Base-by-base conservation (phyloP, 2,888 invertebrate species). In the Drosophila dives region DNA sequence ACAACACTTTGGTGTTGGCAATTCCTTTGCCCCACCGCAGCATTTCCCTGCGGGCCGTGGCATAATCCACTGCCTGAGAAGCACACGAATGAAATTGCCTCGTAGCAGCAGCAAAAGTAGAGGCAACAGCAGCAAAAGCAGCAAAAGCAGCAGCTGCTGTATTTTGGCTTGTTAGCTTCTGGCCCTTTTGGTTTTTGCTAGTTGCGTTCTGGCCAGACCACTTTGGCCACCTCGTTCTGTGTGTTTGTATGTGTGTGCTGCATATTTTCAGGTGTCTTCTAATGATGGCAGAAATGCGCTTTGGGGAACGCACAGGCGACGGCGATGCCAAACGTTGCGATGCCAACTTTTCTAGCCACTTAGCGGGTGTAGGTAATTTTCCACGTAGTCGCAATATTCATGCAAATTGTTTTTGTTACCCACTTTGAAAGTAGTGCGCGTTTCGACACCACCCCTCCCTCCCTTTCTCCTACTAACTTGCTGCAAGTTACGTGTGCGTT, bases 211-310 rank as follows among this genome's bases (percentile, higher is more conserved):
- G 55, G 76, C 51, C 77, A 68, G 67, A 55, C 53, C 72, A 78
- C 72, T 80, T 78, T 63, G 72, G 66, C 48, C 62, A 48, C 40
- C 56, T 59, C 51, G 56, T 65, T 71, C 8, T 70, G 26, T 73
- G 6, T 36, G 10, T 34, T 23, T n/a, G 33, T 50, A 2, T 20
- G 53, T 23, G 15, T 23, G 10, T 15, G 64, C 62, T 77, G 83
- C 79, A 79, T 76, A 80, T 62, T 83, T 83, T 66, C 73, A 72
- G 85, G 80, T 78, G 75, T 69, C 78, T 73, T 81, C 86, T 85
- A 86, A 82, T 86, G 88, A 86, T 76, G 81, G 77, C 76, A 77
- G 72, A 83, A 86, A 84, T 89, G 87, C 74, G 76, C 85, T 80
- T 71, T 61, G 66, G 75, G 67, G 45, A 80, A 63, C 62, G 58